A percentile compares a stretch with the other conserved stretches of the same genome.
Evolutionary conservation across 2,888 invertebrate genomes (phyloP).

Genomic region (Ormyrus thymus): DNA sequence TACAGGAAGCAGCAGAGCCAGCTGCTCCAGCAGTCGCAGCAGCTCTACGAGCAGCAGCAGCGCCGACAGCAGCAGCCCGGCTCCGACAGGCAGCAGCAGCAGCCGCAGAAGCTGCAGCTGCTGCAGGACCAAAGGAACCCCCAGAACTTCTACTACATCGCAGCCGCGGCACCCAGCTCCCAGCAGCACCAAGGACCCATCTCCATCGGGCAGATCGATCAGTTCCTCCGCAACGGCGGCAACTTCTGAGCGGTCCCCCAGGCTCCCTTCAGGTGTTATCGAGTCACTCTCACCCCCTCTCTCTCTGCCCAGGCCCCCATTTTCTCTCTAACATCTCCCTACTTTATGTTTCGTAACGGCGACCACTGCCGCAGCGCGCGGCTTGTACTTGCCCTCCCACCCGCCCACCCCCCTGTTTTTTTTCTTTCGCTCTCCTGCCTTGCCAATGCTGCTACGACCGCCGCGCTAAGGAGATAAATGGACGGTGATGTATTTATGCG

Average conservation of each 20-base stretch:
- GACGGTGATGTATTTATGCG: constrained; percentile 36
- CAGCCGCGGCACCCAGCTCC: constrained; percentile 76
- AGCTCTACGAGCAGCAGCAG: constrained; percentile 81
- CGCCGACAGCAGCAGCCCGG: constrained; percentile 81
- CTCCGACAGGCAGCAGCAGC: constrained; percentile 72
- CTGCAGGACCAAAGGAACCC: constrained; percentile 63
- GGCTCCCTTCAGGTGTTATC: constrained; percentile 11
- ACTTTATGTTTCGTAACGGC: no score
- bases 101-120: constrained; percentile 73
- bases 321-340: no score
- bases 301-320: no score
- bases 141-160: constrained; percentile 73
- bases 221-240: constrained; percentile 81
- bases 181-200: constrained; percentile 71
- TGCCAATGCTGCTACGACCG: neutral
- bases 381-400: neutral
- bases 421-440: neutral
- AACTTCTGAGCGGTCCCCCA: constrained; percentile 25
- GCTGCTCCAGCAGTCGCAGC: constrained; percentile 80
- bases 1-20: constrained; percentile 81
- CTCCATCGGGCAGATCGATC: constrained; percentile 85
- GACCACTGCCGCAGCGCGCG: no score
- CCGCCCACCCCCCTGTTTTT: neutral
- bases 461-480: constrained; percentile 24
- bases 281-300: constrained; percentile 31